Conservation (phyloP, 2,797 vertebrate species). For the Hafferia zeledoni region DNA sequence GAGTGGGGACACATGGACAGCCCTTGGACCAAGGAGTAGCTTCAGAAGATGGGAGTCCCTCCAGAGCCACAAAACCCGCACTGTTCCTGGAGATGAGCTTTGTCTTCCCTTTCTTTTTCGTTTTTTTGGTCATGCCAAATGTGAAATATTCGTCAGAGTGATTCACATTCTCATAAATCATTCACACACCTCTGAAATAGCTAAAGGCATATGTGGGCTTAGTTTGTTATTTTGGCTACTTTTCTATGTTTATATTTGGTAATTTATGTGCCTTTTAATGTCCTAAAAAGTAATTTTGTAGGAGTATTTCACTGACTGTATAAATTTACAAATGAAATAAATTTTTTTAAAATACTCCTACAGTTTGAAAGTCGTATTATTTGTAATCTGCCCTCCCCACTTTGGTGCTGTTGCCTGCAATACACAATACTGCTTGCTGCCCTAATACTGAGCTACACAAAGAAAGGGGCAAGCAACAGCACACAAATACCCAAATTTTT, state of each 20-base stretch:
- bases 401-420: background rate
- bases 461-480: background rate
- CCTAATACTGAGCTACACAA: background rate
- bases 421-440: background rate
- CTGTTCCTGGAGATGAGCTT: background rate
- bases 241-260: slow-evolving; percentile 62
- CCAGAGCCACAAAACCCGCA: background rate
- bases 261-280: slow-evolving; percentile 65
- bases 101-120: background rate
- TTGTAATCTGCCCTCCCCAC: background rate
- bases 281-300: slow-evolving; percentile 55
- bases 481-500: background rate
- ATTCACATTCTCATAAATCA: slow-evolving; percentile 13
- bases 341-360: slow-evolving; percentile 23
- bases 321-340: slow-evolving; percentile 69
- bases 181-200: slow-evolving; percentile 3
- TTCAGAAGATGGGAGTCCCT: background rate
- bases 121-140: background rate
- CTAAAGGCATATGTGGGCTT: slow-evolving; percentile 11
- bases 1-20: background rate
- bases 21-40: background rate
- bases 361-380: background rate
- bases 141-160: slow-evolving; percentile 25
- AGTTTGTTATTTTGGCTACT: slow-evolving; percentile 54
- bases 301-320: slow-evolving; percentile 60